Evolutionary conservation across 2,888 invertebrate species (phyloP).

Genomic region (Perizoma flavofasciatum): DNA sequence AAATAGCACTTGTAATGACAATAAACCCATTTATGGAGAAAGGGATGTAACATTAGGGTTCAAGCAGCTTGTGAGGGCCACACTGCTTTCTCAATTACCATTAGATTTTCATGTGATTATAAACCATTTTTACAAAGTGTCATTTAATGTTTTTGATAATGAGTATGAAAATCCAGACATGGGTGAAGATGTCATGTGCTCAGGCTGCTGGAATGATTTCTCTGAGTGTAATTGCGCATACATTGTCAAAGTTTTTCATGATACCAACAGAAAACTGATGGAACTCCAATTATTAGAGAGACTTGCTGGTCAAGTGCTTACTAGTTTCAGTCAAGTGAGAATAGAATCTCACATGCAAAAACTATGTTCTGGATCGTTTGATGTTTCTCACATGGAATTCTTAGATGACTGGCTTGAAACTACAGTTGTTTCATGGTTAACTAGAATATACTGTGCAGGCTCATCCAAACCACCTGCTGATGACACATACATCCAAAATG

Average conservation of each 20-base stretch:
- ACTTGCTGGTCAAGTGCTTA: conserved; percentile 92
- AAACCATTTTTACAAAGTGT: conserved; percentile 89
- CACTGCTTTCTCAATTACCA: conserved; percentile 88
- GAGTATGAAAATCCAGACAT: conserved; percentile 79
- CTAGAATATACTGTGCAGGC: conserved; percentile 90
- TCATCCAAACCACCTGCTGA: conserved; percentile 83
- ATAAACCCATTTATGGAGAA: conserved; percentile 80
- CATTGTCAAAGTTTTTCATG: conserved; percentile 88
- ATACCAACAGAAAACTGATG: conserved; percentile 90
- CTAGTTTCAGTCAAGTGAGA: conserved; percentile 91
- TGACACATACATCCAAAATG: conserved; percentile 80
- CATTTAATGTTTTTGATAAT: conserved; percentile 88
- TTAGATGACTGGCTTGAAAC: conserved; percentile 94
- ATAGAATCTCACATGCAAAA: conserved; percentile 93
- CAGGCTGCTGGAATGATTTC: conserved; percentile 88
- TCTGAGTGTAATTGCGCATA: conserved; percentile 84
- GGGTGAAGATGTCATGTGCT: conserved; percentile 86
- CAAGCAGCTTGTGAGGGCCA: conserved; percentile 86
- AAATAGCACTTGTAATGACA: conserved; percentile 69
- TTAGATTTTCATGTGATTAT: conserved; percentile 87
- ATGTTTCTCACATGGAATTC: conserved; percentile 90
- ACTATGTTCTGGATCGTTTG: conserved; percentile 93
- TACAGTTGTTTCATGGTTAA: conserved; percentile 94
- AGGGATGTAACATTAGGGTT: conserved; percentile 82
- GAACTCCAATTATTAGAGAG: conserved; percentile 92